Conservation (phyloP, 92 coral and sea anemone genomes). For the Heliopora coerulea region DNA sequence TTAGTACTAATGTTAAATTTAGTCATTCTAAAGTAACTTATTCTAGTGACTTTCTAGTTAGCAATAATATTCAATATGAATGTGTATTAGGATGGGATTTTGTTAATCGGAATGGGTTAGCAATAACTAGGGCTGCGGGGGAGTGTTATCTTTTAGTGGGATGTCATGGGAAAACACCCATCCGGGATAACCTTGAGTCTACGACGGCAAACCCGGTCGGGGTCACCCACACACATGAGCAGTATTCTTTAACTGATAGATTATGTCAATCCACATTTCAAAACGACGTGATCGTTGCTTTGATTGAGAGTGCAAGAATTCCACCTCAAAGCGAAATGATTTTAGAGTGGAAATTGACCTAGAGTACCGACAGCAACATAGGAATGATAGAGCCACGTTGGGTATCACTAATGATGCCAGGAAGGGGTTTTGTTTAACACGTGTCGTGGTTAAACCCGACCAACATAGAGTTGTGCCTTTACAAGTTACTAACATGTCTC, state of each 20-base stretch:
- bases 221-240: slow-evolving; percentile 3
- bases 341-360: slow-evolving; percentile 34
- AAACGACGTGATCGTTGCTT: slow-evolving; percentile 24
- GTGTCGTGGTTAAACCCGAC: slow-evolving; percentile 47
- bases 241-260: neutral
- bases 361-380: neutral
- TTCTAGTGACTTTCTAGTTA: slow-evolving; percentile 14
- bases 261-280: slow-evolving; percentile 36
- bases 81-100: slow-evolving; percentile 50
- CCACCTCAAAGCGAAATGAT: slow-evolving; percentile 45
- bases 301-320: slow-evolving; percentile 29
- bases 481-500: slow-evolving; percentile 32
- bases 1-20: neutral
- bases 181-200: neutral
- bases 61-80: too few species aligned
- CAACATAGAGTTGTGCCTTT: slow-evolving; percentile 43
- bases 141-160: slow-evolving; percentile 7
- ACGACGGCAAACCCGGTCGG: slow-evolving; percentile 13
- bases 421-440: slow-evolving; percentile 40
- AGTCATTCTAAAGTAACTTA: neutral
- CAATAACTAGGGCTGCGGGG: neutral
- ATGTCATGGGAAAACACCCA: neutral
- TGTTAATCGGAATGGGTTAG: slow-evolving; percentile 7
- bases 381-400: slow-evolving; percentile 37
- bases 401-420: slow-evolving; percentile 9